These are phyloP conservation scores for Aurelia aurita complex sp. Pacific DNA, from an alignment of 30 jellyfish, hydroid and myxozoan genomes.

Conservation along the genomic window DNA sequence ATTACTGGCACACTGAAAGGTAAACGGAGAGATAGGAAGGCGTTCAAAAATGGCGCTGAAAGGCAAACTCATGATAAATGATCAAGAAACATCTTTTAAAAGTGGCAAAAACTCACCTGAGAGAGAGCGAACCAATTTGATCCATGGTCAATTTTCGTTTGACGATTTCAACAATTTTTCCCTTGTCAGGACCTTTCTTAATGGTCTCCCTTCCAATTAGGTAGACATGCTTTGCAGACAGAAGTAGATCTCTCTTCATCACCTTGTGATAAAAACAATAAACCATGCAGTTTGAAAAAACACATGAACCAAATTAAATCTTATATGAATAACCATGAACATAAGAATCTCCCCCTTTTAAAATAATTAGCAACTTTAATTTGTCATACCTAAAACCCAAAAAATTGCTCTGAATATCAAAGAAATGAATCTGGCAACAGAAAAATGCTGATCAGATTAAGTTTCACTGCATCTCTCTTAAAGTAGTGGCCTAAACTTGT, in stretches of 20 bases:
- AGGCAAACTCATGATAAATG: too few relatives aligned
- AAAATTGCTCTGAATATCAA: too few relatives aligned
- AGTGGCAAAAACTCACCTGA: slow-evolving; percentile 60
- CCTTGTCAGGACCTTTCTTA: slow-evolving; percentile 99
- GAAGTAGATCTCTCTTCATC: slow-evolving; percentile 87
- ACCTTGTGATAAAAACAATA: slow-evolving; percentile 16
- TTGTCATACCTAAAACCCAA: too few relatives aligned
- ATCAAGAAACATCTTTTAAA: too few relatives aligned
- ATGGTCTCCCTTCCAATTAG: slow-evolving; percentile 96
- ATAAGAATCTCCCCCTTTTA: background rate
- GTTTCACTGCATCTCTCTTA: too few relatives aligned
- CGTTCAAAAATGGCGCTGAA: too few relatives aligned
- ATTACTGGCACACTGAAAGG: background rate
- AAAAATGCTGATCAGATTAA: too few relatives aligned
- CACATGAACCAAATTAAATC: background rate
- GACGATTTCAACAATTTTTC: slow-evolving; percentile 92
- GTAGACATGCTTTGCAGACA: slow-evolving; percentile 92
- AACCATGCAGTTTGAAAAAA: background rate
- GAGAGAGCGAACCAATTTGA: slow-evolving; percentile 77
- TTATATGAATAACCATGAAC: background rate
- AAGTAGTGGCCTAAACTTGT: too few relatives aligned
- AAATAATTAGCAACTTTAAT: too few relatives aligned
- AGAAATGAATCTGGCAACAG: too few relatives aligned
- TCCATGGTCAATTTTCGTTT: slow-evolving; percentile 88
- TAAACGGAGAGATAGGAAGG: background rate